Evolutionary conservation across 2,113 vertebrate genomes (phyloP).

Genomic region (Petromus typicus): DNA sequence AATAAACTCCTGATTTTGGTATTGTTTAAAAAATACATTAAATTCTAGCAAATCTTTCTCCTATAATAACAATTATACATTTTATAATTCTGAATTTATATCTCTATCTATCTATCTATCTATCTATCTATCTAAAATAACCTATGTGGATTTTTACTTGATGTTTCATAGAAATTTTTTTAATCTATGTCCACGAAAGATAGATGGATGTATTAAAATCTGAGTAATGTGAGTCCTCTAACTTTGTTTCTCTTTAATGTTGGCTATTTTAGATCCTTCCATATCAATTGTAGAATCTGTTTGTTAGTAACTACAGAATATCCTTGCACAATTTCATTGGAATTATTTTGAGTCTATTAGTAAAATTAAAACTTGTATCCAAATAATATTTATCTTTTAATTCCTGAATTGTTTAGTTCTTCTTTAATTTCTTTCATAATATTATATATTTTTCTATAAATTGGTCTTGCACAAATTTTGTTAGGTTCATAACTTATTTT

Average conservation of each 20-base stretch:
- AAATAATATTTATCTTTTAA: not conserved
- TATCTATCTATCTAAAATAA: not conserved
- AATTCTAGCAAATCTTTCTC: not conserved
- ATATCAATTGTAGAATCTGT: not conserved
- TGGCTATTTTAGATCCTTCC: not conserved
- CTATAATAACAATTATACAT: not conserved
- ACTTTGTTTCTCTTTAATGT: not conserved
- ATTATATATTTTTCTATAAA: not conserved
- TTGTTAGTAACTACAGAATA: not conserved
- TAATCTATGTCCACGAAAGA: not conserved
- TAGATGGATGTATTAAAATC: not conserved
- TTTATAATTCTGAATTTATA: not conserved
- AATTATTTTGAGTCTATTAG: not conserved
- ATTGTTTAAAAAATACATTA: not conserved
- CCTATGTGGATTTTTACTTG: not conserved
- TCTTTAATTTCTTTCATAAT: not conserved
- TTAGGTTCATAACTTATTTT: not conserved
- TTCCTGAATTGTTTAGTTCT: not conserved
- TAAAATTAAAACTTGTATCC: not conserved
- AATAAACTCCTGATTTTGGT: not conserved
- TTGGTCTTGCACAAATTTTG: not conserved
- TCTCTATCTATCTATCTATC: not conserved
- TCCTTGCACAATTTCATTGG: not conserved
- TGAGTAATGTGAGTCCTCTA: not conserved
- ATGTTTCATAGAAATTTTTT: not conserved